Conservation (phyloP, 2,113 vertebrate species). For the Tragelaphus buxtoni region DNA sequence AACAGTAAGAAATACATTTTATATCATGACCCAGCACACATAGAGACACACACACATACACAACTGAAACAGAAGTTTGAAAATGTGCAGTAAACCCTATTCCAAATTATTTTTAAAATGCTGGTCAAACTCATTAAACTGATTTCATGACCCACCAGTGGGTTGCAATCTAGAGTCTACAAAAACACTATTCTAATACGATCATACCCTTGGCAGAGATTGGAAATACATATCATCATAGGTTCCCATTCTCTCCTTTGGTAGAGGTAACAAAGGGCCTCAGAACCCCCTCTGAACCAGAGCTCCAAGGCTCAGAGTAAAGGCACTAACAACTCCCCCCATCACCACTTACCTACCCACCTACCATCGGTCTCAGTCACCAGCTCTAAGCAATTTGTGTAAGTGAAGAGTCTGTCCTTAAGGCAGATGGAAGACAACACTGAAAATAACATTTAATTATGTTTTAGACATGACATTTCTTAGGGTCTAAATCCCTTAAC, state of each 20-base stretch:
- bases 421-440: not conserved
- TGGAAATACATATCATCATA: not conserved
- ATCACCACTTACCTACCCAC: not conserved
- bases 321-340: rapidly evolving
- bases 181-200: not conserved
- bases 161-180: not conserved
- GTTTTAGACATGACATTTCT: constrained; percentile 9
- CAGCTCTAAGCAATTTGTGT: not conserved
- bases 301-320: not conserved
- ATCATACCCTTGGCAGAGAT: not conserved
- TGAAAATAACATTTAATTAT: not conserved
- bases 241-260: not conserved
- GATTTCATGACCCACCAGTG: not conserved
- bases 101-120: not conserved
- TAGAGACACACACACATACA: not conserved
- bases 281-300: not conserved
- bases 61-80: not conserved
- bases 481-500: not conserved
- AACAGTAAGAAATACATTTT: not conserved
- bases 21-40: not conserved
- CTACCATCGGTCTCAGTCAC: not conserved
- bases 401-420: not conserved
- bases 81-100: not conserved
- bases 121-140: not conserved
- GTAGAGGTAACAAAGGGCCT: not conserved